Evolutionary conservation across 2,113 vertebrate genomes (phyloP), one percentile per base, ranked within the genome.

Genomic region (Genyomyrus donnyi): DNA sequence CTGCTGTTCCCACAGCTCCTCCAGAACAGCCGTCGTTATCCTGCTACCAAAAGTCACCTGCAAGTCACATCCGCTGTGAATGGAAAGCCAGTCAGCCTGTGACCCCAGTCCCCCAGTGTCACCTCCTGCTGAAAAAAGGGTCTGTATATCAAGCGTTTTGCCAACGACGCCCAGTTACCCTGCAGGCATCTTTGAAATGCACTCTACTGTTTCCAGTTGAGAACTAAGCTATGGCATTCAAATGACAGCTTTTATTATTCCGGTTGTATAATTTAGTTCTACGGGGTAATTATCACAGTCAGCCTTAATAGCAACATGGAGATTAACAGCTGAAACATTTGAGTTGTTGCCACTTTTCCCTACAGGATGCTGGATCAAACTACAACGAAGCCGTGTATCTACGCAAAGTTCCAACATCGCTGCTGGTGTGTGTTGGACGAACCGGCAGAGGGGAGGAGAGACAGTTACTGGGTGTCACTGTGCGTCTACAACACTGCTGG

Each of bases 61-160:
- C 91, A 24, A 95, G 95, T 91, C 95, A 96, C 87, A 95, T 96
- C 31, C 95, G 94, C 85, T 96, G 96, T 91, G 94, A 95, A 50
- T 95, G 94, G 94, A 91, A 4, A 0, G 91, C 94, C 49, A 92
- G 88, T 74, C 90, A 91, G 77, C 88, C 90, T 0, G 0, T 93
- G 5, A 90, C 48, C 1, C 88, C 91, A 15, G 74, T 0, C 0
- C 91, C 93, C 15, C 74, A 85, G 48, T 96, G 95, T 91, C 93
- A 88, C 90, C 93, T 96, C 27, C 24, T 94, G 0, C 88, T 95
- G 85, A 90, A 24, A 11, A 95, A 90, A 93, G 89, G 90, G 96
- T 96, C 90, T 90, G 92, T 19, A 15, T 50, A 21, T 6, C 8
- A 84, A 13, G 70, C 15, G 0, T 19, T 52, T 49, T 24, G 49